These are phyloP conservation scores for Hycleus cichorii DNA, from an alignment of 1,140 invertebrate species.

Conservation along the genomic window DNA sequence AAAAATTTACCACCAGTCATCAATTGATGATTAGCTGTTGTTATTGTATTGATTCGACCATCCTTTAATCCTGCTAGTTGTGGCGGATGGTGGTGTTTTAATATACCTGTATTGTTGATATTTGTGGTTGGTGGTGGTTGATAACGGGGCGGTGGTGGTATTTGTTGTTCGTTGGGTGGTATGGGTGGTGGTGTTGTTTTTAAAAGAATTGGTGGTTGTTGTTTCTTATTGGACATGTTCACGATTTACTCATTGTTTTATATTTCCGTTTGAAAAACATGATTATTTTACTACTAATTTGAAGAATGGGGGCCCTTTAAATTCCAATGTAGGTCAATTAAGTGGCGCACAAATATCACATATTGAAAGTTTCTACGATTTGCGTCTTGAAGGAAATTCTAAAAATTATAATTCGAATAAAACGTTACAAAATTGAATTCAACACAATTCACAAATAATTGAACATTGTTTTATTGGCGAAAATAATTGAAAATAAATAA, in stretches of 20 bases:
- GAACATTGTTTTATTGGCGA: too few relatives aligned
- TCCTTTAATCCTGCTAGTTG: constrained; percentile 12
- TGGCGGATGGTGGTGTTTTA: constrained; percentile 43
- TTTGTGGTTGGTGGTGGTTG: constrained; percentile 44
- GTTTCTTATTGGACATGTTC: constrained; percentile 41
- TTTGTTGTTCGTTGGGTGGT: constrained; percentile 15
- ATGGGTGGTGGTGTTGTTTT: constrained; percentile 27
- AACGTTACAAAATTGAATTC: constrained; percentile 1
- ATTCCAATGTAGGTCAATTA: constrained; percentile 28
- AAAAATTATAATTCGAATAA: too few relatives aligned
- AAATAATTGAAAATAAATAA: background rate
- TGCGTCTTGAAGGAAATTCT: background rate
- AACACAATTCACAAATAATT: background rate
- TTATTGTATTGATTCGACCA: constrained; percentile 11
- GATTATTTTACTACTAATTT: constrained; percentile 21
- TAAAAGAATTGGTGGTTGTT: constrained; percentile 33
- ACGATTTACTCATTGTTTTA: constrained; percentile 10
- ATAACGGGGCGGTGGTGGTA: constrained; percentile 54
- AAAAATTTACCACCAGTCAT: constrained; percentile 11
- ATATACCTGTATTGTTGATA: constrained; percentile 38
- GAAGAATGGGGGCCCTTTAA: constrained; percentile 22
- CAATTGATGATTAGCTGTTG: constrained; percentile 3
- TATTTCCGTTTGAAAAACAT: background rate
- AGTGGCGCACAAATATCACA: constrained; percentile 24
- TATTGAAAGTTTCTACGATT: constrained; percentile 8